Percentiles rank a stretch among this genome's conserved stretches.
These are phyloP conservation scores for Plagiodera versicolora DNA, from an alignment of 2,888 invertebrate species.

Conservation along the genomic window DNA sequence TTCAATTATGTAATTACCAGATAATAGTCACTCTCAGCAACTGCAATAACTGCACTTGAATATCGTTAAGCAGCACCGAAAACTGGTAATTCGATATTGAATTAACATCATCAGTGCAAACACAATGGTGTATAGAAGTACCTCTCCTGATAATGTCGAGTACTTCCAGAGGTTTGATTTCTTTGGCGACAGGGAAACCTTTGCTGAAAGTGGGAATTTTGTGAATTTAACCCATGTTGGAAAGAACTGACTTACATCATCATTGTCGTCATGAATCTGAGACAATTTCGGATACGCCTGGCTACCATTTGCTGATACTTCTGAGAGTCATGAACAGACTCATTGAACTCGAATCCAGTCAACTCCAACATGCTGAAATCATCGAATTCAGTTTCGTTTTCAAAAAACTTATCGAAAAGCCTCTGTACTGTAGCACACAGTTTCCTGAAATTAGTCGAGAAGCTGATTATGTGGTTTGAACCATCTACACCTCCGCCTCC, in stretches of 20 bases:
- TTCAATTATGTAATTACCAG: slow-evolving; percentile 24
- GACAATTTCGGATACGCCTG: slow-evolving; percentile 32
- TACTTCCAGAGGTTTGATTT: slow-evolving; percentile 32
- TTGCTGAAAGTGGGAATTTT: slow-evolving; percentile 27
- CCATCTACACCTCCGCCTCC: slow-evolving; percentile 37
- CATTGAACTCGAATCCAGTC: slow-evolving; percentile 30
- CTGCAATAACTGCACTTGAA: slow-evolving; percentile 33
- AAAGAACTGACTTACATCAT: slow-evolving; percentile 36
- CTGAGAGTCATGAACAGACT: slow-evolving; percentile 22
- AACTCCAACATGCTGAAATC: slow-evolving; percentile 18
- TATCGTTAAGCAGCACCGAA: slow-evolving; percentile 27
- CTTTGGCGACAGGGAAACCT: slow-evolving; percentile 35
- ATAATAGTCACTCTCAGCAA: slow-evolving; percentile 33
- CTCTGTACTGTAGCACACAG: slow-evolving; percentile 34
- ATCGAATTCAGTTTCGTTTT: slow-evolving; percentile 34
- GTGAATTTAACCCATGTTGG: too few relatives aligned
- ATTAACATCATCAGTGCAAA: slow-evolving; percentile 19
- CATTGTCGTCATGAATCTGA: slow-evolving; percentile 33
- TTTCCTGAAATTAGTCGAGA: slow-evolving; percentile 33
- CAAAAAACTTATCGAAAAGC: slow-evolving; percentile 34
- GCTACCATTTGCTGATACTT: slow-evolving; percentile 23
- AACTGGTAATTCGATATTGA: slow-evolving; percentile 30
- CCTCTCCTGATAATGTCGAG: slow-evolving; percentile 33
- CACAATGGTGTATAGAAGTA: slow-evolving; percentile 32
- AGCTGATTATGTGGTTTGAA: slow-evolving; percentile 34